Evolutionary conservation across 2,797 vertebrate species (phyloP), one percentile per base, ranked within the genome.

Genomic region (Vireo griseus): DNA sequence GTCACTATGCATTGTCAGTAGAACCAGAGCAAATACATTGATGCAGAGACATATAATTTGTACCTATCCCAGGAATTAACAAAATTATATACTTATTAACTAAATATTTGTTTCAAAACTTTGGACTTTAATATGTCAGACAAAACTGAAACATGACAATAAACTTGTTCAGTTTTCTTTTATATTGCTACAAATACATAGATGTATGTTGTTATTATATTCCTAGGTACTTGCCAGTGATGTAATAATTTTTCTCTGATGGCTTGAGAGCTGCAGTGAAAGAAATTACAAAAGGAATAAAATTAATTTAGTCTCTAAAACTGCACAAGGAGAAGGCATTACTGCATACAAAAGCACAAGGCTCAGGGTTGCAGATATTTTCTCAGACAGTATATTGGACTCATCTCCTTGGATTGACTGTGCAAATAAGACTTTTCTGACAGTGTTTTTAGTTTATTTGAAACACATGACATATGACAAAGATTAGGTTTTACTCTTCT

Each of bases 1-100:
- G 21, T 22, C 62, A 66, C 19, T 5, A 35, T 11, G 4, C 0
- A 0, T 28, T 37, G 7, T 14, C 35, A 50, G 25, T 25, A 51
- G 26, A 87, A 72, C 5, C 17, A 9, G 21, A 87, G 39, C 5
- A 72, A 78, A 74, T 42, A n/a, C 1, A 11, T 6, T 29, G 9
- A 11, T 65, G 29, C 33, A 78, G 50, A 93, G 40, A 21, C 10
- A 59, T 19, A 44, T 1, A 9, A 19, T 65, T 86, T 84, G 5
- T 68, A 67, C 5, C 13, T 29, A 7, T 19, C 6, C 14, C 13
- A 45, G 13, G 8, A 39, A 57, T 31, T 54, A 39, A 21, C 3
- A 61, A 55, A 85, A 68, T 39, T n/a, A 25, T 26, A 15, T 31
- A 22, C 59, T 71, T 39, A 52, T 52, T 74, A 48, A 58, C 8